Conservation (phyloP, 2,113 vertebrate genomes). For the Symphodus melops region DNA sequence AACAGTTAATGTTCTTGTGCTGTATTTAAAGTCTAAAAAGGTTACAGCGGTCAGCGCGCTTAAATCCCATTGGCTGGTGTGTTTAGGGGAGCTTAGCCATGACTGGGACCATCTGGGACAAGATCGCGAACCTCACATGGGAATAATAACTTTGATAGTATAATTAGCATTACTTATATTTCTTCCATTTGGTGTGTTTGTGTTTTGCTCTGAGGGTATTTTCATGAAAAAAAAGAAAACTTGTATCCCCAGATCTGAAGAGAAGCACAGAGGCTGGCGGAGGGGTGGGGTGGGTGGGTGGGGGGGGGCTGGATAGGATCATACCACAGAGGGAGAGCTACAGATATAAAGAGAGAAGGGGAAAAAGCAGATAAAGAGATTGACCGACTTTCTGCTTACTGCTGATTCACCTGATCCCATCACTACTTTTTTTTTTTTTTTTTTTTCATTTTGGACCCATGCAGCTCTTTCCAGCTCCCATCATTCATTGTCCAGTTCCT, state of each 20-base stretch:
- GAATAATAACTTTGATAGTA: neutral
- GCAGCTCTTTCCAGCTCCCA: slow-evolving; percentile 8
- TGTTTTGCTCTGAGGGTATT: neutral
- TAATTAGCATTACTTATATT: neutral
- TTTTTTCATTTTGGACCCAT: neutral
- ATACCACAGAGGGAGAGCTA: slow-evolving; percentile 13
- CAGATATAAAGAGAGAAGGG: slow-evolving; percentile 3
- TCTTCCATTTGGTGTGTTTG: neutral
- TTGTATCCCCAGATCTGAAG: too few relatives aligned
- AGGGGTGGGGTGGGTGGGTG: neutral
- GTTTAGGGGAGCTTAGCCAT: slow-evolving; percentile 20
- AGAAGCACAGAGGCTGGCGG: neutral
- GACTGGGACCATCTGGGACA: slow-evolving; percentile 31
- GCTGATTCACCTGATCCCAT: slow-evolving; percentile 34
- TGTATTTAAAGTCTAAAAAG: slow-evolving; percentile 34
- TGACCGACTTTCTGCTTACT: slow-evolving; percentile 6
- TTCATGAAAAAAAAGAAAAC: neutral
- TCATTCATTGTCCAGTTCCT: neutral
- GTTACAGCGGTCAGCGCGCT: slow-evolving; percentile 11
- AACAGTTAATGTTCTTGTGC: slow-evolving; percentile 19
- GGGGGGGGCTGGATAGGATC: slow-evolving; percentile 15
- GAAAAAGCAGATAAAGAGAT: slow-evolving; percentile 12
- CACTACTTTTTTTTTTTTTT: neutral
- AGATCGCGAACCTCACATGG: neutral
- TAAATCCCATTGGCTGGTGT: slow-evolving; percentile 20